Conservation (phyloP, 2,888 invertebrate genomes). For the Athripsodes cinereus region DNA sequence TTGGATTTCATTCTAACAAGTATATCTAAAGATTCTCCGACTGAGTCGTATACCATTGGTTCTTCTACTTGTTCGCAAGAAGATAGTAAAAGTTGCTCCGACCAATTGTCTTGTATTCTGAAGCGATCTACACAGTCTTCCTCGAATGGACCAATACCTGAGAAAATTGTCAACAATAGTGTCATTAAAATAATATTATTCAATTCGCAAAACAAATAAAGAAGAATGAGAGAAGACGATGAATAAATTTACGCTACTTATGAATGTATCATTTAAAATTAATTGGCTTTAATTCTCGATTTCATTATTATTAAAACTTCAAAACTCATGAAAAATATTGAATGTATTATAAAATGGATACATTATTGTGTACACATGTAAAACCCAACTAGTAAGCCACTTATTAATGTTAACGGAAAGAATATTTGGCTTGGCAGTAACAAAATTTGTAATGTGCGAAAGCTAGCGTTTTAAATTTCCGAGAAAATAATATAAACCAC, state of each 20-base stretch:
- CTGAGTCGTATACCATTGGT: slow-evolving; percentile 45
- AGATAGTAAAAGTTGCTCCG: slow-evolving; percentile 43
- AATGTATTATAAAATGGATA: too few species aligned
- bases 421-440: too few species aligned
- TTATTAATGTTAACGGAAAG: too few species aligned
- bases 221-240: neutral
- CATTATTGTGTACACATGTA: too few species aligned
- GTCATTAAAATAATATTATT: neutral
- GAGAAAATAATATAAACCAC: too few species aligned
- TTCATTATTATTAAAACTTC: neutral
- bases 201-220: neutral
- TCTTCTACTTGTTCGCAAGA: slow-evolving; percentile 52
- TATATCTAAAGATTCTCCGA: slow-evolving; percentile 44
- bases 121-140: slow-evolving; percentile 49
- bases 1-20: slow-evolving; percentile 44
- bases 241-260: neutral
- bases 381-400: too few species aligned
- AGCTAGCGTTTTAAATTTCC: too few species aligned
- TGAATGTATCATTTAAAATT: neutral
- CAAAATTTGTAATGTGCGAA: too few species aligned
- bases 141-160: slow-evolving; percentile 48
- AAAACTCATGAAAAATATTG: neutral
- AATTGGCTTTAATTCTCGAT: neutral
- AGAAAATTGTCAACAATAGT: neutral
- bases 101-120: slow-evolving; percentile 43